Evolutionary conservation across 2,797 vertebrate species (phyloP).

Genomic region (Streptopelia turtur): DNA sequence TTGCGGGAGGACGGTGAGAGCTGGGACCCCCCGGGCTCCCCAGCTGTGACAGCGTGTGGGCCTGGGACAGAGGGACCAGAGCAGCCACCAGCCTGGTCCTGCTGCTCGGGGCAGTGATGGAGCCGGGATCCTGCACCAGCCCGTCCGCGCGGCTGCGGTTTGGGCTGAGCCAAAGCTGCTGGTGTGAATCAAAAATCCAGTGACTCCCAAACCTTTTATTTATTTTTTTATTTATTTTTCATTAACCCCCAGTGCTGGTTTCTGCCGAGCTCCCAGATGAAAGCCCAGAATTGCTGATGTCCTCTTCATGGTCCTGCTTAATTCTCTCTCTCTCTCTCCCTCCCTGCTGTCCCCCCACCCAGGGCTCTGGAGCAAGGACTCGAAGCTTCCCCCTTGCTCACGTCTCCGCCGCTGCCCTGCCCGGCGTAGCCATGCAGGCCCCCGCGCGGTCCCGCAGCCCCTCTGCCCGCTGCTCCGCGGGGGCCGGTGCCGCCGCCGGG

Average conservation of each 20-base stretch:
- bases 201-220: not conserved
- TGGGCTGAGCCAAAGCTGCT: not conserved
- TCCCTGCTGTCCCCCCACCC: not conserved
- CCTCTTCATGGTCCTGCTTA: slow-evolving; percentile 25
- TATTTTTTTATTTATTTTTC: not conserved
- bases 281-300: slow-evolving; percentile 7
- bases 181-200: not conserved
- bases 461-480: not conserved
- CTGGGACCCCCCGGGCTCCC: accelerated
- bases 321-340: slow-evolving; percentile 43
- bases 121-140: accelerated
- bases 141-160: accelerated
- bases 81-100: not conserved
- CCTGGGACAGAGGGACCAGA: accelerated
- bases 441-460: not conserved
- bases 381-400: not conserved
- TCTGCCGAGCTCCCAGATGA: not conserved
- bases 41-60: not conserved
- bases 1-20: not conserved
- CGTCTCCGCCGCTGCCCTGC: accelerated
- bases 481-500: not conserved
- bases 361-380: slow-evolving; percentile 58
- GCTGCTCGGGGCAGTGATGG: not conserved
- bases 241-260: not conserved
- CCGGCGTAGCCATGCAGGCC: slow-evolving; percentile 42